Evolutionary conservation across 2,113 vertebrate genomes (phyloP).

Genomic region (cattle (Bos taurus)): DNA sequence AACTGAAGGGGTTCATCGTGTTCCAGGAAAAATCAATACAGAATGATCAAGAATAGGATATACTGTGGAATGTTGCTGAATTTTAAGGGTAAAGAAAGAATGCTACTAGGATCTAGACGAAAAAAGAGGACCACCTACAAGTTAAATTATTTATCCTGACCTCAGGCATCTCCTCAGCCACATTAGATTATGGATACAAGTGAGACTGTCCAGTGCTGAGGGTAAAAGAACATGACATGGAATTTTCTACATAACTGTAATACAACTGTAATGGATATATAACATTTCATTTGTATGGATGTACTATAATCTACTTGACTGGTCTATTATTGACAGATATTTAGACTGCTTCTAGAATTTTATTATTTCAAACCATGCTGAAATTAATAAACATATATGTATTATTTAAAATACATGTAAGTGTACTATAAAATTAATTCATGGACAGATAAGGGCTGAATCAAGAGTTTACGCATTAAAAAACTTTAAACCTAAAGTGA

Average conservation of each 20-base stretch:
- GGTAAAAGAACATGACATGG: not conserved
- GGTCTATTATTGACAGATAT: not conserved
- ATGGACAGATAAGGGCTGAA: not conserved
- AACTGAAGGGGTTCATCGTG: not conserved
- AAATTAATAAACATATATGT: not conserved
- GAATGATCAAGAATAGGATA: not conserved
- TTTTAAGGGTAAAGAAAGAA: not conserved
- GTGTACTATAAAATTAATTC: not conserved
- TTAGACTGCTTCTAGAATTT: not conserved
- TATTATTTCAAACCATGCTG: not conserved
- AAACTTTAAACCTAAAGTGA: not conserved
- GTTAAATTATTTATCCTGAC: not conserved
- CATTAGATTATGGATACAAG: not conserved
- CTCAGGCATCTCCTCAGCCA: not conserved
- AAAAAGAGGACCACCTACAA: not conserved
- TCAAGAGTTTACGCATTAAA: not conserved
- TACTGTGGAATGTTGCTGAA: not conserved
- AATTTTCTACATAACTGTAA: not conserved
- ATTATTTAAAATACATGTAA: slow-evolving; percentile 19
- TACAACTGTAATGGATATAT: not conserved
- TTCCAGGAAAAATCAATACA: not conserved
- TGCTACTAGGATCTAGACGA: not conserved
- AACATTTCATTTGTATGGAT: not conserved
- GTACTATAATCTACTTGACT: not conserved
- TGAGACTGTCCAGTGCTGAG: not conserved